phyloP scores from a whole-genome alignment of 2,797 vertebrate genomes.

The Enteromius trimaculatus region DNA sequence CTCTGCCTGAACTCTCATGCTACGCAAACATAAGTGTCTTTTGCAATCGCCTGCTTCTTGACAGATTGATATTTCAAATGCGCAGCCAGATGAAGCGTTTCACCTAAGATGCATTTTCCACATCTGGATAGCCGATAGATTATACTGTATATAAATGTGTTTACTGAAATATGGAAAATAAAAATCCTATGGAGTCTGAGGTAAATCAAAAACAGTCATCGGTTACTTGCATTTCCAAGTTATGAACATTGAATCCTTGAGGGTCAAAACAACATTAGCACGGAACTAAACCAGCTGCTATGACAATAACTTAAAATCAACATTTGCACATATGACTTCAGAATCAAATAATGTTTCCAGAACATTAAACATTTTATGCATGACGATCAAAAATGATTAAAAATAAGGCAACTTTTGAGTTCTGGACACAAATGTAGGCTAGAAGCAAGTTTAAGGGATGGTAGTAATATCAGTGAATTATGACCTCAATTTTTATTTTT shows the following conservation, averaged over 20 bases:
- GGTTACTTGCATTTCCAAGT: slow-evolving; percentile 7
- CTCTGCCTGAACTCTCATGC: slow-evolving; percentile 23
- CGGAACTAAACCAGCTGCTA: neutral
- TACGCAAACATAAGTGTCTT: slow-evolving; percentile 68
- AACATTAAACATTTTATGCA: neutral
- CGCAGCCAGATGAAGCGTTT: slow-evolving; percentile 1
- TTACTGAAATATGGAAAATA: slow-evolving; percentile 26
- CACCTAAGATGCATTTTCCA: slow-evolving; percentile 60
- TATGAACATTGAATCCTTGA: neutral
- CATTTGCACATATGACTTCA: neutral
- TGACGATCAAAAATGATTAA: neutral
- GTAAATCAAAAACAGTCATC: slow-evolving; percentile 16
- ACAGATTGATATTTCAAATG: slow-evolving; percentile 81
- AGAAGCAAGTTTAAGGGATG: neutral
- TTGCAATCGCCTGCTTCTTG: slow-evolving; percentile 68
- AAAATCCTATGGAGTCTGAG: slow-evolving; percentile 1
- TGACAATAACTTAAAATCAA: neutral
- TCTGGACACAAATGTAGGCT: neutral
- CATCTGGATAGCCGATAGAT: slow-evolving; percentile 60
- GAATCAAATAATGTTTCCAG: neutral
- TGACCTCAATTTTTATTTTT: too few species aligned
- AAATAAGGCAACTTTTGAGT: neutral
- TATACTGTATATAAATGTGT: slow-evolving; percentile 12
- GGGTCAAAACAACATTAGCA: slow-evolving; percentile 6
- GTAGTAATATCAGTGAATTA: neutral